A percentile compares a stretch with the other conserved stretches of the same genome.
Conservation (phyloP, 1,140 invertebrate genomes). For the Drosophila nigrodunni region DNA sequence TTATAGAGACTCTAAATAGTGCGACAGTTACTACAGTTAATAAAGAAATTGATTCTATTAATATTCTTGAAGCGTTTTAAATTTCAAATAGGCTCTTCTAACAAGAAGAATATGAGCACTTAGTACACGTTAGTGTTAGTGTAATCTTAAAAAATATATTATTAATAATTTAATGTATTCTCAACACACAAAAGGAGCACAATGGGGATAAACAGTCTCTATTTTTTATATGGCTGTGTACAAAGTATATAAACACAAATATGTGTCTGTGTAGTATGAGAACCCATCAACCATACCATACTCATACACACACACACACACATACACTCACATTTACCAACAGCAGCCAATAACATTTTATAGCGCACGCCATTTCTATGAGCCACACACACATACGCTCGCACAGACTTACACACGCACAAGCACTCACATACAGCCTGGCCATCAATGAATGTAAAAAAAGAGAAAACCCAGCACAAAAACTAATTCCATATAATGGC, state of each 20-base stretch:
- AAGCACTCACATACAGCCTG: slow-evolving; percentile 1
- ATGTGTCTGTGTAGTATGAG: neutral
- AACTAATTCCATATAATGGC: slow-evolving; percentile 79
- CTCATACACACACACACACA: slow-evolving; percentile 26
- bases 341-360: slow-evolving; percentile 71
- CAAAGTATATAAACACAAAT: neutral
- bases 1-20: too few species aligned
- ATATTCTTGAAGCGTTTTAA: too few species aligned
- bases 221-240: neutral
- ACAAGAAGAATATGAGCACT: too few species aligned
- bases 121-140: too few species aligned
- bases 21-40: too few species aligned
- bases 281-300: slow-evolving; percentile 35
- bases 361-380: slow-evolving; percentile 70
- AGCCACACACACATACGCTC: slow-evolving; percentile 28
- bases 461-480: slow-evolving; percentile 58
- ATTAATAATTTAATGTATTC: too few species aligned
- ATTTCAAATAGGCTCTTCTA: too few species aligned
- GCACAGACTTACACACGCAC: slow-evolving; percentile 12
- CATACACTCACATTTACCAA: slow-evolving; percentile 36
- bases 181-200: neutral
- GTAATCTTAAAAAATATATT: too few species aligned
- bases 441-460: slow-evolving; percentile 49
- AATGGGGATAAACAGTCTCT: neutral
- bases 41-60: too few species aligned